These are phyloP conservation scores for Liodrosophila aerea DNA, from an alignment of 2,888 invertebrate species.

Conservation along the genomic window DNA sequence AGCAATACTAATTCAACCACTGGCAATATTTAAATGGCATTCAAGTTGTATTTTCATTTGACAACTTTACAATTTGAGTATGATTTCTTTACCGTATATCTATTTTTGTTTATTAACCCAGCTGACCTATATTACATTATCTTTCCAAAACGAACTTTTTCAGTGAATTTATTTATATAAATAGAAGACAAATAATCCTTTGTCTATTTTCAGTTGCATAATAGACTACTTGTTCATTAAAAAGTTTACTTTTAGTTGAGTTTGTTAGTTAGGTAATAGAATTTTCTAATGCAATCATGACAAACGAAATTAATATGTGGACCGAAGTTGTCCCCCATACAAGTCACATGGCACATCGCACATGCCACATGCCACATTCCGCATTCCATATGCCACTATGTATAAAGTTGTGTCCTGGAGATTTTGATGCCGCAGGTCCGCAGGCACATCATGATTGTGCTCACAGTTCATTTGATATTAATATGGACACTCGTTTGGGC, in stretches of 20 bases:
- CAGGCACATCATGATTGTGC: conserved; percentile 60
- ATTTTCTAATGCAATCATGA: conserved; percentile 15
- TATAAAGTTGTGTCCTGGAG: conserved; percentile 41
- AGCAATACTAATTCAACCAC: too few relatives aligned
- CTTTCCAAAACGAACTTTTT: too few relatives aligned
- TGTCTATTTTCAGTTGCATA: too few relatives aligned
- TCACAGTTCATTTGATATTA: conserved; percentile 77
- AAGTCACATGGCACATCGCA: too few relatives aligned
- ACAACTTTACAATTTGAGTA: too few relatives aligned
- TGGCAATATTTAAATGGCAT: too few relatives aligned
- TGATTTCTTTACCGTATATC: too few relatives aligned
- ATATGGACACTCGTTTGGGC: conserved; percentile 57
- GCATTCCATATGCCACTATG: conserved; percentile 26
- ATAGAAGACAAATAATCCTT: too few relatives aligned
- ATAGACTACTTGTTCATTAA: conserved; percentile 1
- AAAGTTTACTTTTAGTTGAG: conserved; percentile 1
- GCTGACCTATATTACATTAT: too few relatives aligned
- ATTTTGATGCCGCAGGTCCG: conserved; percentile 21
- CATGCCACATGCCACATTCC: not conserved
- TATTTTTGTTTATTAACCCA: too few relatives aligned
- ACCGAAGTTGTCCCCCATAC: not conserved
- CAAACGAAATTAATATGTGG: conserved; percentile 10
- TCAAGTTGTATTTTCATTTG: too few relatives aligned
- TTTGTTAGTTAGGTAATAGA: conserved; percentile 13
- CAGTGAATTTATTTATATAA: too few relatives aligned